phyloP scores from a whole-genome alignment of 2,888 invertebrate species.

The Aphrophora alni region DNA sequence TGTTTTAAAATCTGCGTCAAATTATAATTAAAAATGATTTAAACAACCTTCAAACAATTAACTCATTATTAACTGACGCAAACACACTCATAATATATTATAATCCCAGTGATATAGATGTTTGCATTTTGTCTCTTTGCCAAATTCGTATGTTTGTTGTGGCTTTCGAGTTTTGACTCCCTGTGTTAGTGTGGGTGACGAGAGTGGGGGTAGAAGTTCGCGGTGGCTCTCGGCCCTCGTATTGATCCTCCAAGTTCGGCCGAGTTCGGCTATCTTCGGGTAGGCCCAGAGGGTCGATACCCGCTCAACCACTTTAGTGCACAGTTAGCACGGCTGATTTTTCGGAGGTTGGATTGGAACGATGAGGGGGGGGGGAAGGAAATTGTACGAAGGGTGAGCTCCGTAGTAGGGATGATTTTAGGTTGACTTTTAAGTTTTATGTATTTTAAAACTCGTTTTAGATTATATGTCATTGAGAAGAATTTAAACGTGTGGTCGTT shows the following conservation, averaged over 20 bases:
- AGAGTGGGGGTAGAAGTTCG: not conserved
- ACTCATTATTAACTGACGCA: no score
- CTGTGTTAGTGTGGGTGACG: not conserved
- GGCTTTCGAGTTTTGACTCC: constrained; percentile 46
- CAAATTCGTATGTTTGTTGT: constrained; percentile 43
- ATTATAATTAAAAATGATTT: no score
- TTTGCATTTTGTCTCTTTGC: constrained; percentile 33
- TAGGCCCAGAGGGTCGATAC: constrained; percentile 54
- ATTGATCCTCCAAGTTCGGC: constrained; percentile 51
- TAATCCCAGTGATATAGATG: constrained; percentile 11
- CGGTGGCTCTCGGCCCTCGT: constrained; percentile 26
- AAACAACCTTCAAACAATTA: no score
- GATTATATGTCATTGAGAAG: no score
- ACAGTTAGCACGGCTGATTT: constrained; percentile 38
- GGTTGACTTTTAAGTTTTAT: constrained; percentile 33
- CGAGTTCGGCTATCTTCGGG: constrained; percentile 52
- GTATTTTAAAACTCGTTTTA: no score
- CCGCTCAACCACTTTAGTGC: constrained; percentile 37
- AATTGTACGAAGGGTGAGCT: not conserved
- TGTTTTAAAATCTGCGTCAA: no score
- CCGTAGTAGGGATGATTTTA: constrained; percentile 19
- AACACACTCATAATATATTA: not conserved
- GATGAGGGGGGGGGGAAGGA: not conserved
- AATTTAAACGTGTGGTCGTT: no score
- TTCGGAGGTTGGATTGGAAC: constrained; percentile 31